Conservation (phyloP, 2,888 invertebrate species). For the Zhuqinia jingwanae region DNA sequence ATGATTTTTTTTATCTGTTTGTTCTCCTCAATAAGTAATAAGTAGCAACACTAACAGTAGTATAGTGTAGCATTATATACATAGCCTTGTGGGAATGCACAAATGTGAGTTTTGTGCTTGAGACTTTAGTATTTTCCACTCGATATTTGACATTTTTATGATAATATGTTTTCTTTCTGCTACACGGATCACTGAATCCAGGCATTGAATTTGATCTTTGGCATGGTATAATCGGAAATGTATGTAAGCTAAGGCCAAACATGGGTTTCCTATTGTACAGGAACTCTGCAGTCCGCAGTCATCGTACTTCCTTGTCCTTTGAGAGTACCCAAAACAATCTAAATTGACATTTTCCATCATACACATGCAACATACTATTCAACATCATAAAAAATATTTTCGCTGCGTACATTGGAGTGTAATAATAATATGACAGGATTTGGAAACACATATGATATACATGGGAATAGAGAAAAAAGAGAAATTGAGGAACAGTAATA, state of each 20-base stretch:
- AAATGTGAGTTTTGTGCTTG: constrained; percentile 18
- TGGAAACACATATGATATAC: constrained; percentile 1
- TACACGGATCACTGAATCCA: constrained; percentile 16
- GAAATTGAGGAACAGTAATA: background rate
- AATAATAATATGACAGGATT: constrained; percentile 30
- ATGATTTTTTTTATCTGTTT: background rate
- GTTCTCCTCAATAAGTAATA: too few species aligned
- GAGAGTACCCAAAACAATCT: constrained; percentile 17
- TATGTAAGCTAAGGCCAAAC: background rate
- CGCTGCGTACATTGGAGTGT: constrained; percentile 10
- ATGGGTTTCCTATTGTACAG: background rate
- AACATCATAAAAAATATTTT: constrained; percentile 29
- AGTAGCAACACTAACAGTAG: too few species aligned
- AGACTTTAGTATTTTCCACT: constrained; percentile 27
- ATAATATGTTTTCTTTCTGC: constrained; percentile 30
- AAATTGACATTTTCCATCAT: constrained; percentile 39
- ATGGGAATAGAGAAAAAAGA: background rate
- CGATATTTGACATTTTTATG: constrained; percentile 51
- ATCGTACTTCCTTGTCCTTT: background rate
- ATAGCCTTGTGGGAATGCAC: background rate
- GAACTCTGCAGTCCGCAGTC: background rate
- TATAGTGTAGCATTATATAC: too few species aligned
- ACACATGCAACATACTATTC: background rate
- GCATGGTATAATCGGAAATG: background rate
- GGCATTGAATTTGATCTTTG: constrained; percentile 18